Evolutionary conservation across 2,797 vertebrate genomes (phyloP).

Genomic region (Prionace glauca): DNA sequence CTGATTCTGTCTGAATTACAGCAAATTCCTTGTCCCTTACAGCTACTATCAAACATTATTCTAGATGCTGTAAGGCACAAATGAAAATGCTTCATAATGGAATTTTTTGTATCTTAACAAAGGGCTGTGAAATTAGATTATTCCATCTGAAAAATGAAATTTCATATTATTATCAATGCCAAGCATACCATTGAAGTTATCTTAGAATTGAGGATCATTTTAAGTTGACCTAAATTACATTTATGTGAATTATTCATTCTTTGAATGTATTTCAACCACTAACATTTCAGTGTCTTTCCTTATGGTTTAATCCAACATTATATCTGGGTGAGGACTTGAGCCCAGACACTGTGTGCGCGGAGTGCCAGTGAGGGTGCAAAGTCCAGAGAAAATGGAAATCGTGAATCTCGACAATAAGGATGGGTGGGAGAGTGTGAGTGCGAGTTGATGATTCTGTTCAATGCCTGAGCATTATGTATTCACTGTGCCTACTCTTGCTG

Average conservation of each 20-base stretch:
- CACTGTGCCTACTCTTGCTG: too few species aligned
- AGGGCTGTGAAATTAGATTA: neutral
- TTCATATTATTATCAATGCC: neutral
- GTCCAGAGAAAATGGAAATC: too few species aligned
- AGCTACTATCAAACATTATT: neutral
- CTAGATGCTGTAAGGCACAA: neutral
- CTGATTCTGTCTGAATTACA: neutral
- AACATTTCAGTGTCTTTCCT: neutral
- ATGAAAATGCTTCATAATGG: neutral
- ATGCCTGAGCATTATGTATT: too few species aligned
- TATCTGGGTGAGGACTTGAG: too few species aligned
- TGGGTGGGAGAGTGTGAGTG: too few species aligned
- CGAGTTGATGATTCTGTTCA: too few species aligned
- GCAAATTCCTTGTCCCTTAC: neutral
- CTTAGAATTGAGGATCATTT: neutral
- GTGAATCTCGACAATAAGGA: too few species aligned
- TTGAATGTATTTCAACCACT: neutral
- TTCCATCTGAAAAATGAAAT: neutral
- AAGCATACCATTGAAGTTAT: neutral
- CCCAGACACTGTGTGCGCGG: too few species aligned
- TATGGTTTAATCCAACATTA: neutral
- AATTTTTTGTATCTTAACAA: neutral
- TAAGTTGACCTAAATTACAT: neutral
- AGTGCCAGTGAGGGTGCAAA: too few species aligned
- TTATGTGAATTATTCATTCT: neutral